Percentiles rank a stretch among this genome's conserved stretches.
These are phyloP conservation scores for Gymnopithys bicolor DNA, from an alignment of 2,797 vertebrate species.

Conservation along the genomic window DNA sequence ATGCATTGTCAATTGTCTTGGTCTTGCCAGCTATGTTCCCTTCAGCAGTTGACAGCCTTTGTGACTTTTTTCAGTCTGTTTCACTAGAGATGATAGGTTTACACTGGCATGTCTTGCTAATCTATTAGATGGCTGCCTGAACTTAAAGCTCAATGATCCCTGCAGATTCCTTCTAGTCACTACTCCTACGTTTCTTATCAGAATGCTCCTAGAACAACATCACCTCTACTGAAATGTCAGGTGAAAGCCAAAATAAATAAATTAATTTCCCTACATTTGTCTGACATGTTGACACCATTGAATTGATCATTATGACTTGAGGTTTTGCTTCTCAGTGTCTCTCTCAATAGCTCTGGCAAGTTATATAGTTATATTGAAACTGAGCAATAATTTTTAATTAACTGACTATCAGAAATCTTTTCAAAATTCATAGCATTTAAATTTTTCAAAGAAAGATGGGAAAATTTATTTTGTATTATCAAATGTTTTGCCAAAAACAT, in stretches of 20 bases:
- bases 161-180: background rate
- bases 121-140: background rate
- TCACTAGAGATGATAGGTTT: background rate
- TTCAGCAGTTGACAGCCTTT: slow-evolving; percentile 1
- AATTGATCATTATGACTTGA: background rate
- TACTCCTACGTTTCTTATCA: background rate
- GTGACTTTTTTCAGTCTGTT: background rate
- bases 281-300: background rate
- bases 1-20: background rate
- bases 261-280: background rate
- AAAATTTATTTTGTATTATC: background rate
- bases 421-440: background rate
- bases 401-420: background rate
- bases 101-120: background rate
- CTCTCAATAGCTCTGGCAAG: background rate
- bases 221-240: background rate
- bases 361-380: background rate
- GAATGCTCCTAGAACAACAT: background rate
- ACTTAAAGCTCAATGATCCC: background rate
- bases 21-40: background rate
- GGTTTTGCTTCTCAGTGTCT: background rate
- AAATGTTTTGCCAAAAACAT: background rate
- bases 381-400: background rate
- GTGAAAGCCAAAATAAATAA: background rate
- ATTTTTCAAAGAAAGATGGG: background rate